These are phyloP conservation scores for Engraulis encrasicolus DNA, from an alignment of 2,113 vertebrate genomes.

Conservation along the genomic window DNA sequence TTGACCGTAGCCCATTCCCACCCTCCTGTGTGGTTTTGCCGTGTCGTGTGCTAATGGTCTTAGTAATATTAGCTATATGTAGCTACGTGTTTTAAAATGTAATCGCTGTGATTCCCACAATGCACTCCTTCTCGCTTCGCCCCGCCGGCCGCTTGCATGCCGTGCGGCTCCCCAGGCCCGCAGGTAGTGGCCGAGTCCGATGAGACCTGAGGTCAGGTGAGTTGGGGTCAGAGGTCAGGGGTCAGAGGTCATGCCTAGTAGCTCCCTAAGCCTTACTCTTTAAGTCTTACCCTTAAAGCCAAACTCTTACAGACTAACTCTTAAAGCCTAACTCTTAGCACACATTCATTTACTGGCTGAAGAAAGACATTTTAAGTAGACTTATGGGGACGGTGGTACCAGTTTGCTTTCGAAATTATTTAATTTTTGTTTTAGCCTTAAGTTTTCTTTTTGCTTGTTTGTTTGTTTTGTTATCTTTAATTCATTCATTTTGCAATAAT, in stretches of 20 bases:
- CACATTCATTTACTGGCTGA: not conserved
- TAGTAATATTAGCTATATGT: too few species aligned
- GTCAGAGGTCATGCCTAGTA: constrained; percentile 36
- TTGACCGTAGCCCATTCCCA: constrained; percentile 42
- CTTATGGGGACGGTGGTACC: not conserved
- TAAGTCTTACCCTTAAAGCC: too few species aligned
- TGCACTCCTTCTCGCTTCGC: too few species aligned
- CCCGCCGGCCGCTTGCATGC: constrained; percentile 74
- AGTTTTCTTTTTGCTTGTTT: constrained; percentile 19
- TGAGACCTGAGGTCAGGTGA: constrained; percentile 81
- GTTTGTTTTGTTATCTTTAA: not conserved
- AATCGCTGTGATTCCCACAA: constrained; percentile 75
- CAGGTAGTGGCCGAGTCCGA: constrained; percentile 74
- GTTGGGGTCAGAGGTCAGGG: constrained; percentile 67
- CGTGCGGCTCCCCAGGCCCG: constrained; percentile 72
- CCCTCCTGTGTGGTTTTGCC: constrained; percentile 39
- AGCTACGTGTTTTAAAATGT: constrained; percentile 65
- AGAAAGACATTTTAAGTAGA: not conserved
- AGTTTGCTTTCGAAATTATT: not conserved
- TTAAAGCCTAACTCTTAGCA: not conserved
- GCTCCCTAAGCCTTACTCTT: too few species aligned
- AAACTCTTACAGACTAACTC: too few species aligned
- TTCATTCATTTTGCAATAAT: not conserved
- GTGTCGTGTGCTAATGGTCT: constrained; percentile 30
- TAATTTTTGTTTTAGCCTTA: constrained; percentile 6